Evolutionary conservation across 2,797 vertebrate genomes (phyloP), one percentile per base, ranked within the genome.

Genomic region (Decapterus maruadsi): DNA sequence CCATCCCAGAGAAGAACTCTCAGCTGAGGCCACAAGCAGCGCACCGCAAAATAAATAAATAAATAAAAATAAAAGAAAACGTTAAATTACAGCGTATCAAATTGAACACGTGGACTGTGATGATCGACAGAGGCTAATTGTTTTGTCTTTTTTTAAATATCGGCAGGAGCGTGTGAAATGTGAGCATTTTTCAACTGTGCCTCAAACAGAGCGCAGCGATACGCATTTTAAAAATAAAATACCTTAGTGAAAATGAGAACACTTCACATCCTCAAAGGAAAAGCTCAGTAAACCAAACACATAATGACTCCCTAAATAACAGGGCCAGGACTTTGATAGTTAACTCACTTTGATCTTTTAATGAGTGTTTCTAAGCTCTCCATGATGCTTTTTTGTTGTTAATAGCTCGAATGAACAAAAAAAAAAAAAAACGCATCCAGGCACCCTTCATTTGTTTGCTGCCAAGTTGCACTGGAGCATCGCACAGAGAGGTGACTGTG

Each of bases 301-400:
- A 80, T 89, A 87, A 82, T 75, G 65, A 72, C 71, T 89, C 75
- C 62, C 57, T 79, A 83, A 90, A 87, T 68, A 87, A 77, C 71
- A 82, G 63, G 72, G 74, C 65, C 50, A 61, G 68, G 68, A 91
- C 91, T 91, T 89, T 92, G 80, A 93, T 87, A 89, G 88, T 87
- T 71, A 80, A 87, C 84, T 77, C 57, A 89, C 93, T 94, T 94
- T 94, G 92, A 94, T 93, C 73, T 92, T 93, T 93, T 93, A 94
- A 94, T 89, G 90, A 90, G 82, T 54, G 45, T 84, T 90, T 82
- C 81, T 74, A 71, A 78, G 54, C 78, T 86, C 80, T 73, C 81
- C 81, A 43, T 76, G 78, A 86, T 68, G 78, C 68, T 75, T 68
- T 54, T 55, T 26, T 26, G 1, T 26, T 26, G 26, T 81, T 40